phyloP scores from a whole-genome alignment of 2,888 invertebrate species.

The Andrena dorsata region DNA sequence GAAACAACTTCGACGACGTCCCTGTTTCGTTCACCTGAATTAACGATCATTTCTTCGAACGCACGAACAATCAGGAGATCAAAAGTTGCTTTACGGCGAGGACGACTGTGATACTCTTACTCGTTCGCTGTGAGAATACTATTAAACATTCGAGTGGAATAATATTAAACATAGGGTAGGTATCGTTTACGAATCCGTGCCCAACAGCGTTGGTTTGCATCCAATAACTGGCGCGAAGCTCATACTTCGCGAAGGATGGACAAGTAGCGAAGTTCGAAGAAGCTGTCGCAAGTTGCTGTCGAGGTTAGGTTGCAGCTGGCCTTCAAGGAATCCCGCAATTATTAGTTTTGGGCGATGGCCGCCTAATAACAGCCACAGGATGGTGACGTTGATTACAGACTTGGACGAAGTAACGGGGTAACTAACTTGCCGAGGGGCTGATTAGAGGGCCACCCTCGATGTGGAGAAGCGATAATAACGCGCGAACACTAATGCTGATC shows the following conservation, averaged over 20 bases:
- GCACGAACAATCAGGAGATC: background rate
- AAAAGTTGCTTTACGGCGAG: background rate
- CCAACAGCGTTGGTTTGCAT: no score
- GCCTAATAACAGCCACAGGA: conserved; percentile 66
- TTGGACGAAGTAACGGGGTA: conserved; percentile 69
- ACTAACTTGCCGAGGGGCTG: conserved; percentile 69
- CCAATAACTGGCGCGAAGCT: no score
- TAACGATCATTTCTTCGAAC: background rate
- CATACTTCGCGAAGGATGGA: background rate
- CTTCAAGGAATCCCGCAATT: conserved; percentile 58
- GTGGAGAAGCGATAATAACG: conserved; percentile 62
- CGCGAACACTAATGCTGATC: conserved; percentile 67
- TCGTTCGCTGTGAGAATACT: background rate
- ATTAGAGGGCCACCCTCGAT: conserved; percentile 69
- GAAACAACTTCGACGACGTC: conserved; percentile 59
- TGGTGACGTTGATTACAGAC: conserved; percentile 74
- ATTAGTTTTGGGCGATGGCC: conserved; percentile 66
- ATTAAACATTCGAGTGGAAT: no score
- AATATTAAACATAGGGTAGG: no score
- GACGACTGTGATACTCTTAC: background rate
- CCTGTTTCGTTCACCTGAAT: conserved; percentile 37
- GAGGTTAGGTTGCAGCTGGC: conserved; percentile 10
- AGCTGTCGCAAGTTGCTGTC: conserved; percentile 11
- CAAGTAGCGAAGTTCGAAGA: conserved; percentile 3
- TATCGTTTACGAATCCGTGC: no score